Evolutionary conservation across 64 coral and sea anemone species (phyloP), one percentile per base, ranked within the genome.

Genomic region (Stylophora pistillata): DNA sequence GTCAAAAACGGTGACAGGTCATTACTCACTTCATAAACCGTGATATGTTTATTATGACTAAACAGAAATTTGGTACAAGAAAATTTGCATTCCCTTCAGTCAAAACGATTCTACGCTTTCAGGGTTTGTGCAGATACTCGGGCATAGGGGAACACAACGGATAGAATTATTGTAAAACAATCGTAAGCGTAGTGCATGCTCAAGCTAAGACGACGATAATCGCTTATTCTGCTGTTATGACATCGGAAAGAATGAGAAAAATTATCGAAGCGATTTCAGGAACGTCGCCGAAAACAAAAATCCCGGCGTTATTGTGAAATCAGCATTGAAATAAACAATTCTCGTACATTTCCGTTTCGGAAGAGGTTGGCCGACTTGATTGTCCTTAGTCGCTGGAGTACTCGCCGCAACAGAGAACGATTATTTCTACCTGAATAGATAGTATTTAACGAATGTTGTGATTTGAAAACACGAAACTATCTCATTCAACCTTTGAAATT

Each of bases 41-140:
- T 78, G 53, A 78, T 56, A 78, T 56, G 17, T 78, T 55, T 78
- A 53, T 78, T 78, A 55, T n/a, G 25, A 56, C 75, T 27, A 54
- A 20, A 29, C 23, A 26, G 13, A 18, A 56, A 55, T 28, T 13
- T 29, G 27, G 53, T 27, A 78, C 75, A 78, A 56, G 75, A 31
- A 56, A 27, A 27, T 78, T 26, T 78, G 75, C 75, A 68, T 68
- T 68, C 12, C 23, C 20, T 11, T 68, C 64, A n/a, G 21, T 11
- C 23, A 10, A 66, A 68, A 25, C 64, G 26, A 64, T 21, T 20
- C 21, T 23, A 64, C 18, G 17, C 26, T 4, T 68, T n/a, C 21
- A 26, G 64, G 64, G 23, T n/a, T 25, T 27, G 25, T 66, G 63
- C 25, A 20, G 3, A 66, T 1, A 9, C 20, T 9, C 23, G 5